Evolutionary conservation across 2,113 vertebrate species (phyloP).

Genomic region (Syrrhaptes paradoxus): DNA sequence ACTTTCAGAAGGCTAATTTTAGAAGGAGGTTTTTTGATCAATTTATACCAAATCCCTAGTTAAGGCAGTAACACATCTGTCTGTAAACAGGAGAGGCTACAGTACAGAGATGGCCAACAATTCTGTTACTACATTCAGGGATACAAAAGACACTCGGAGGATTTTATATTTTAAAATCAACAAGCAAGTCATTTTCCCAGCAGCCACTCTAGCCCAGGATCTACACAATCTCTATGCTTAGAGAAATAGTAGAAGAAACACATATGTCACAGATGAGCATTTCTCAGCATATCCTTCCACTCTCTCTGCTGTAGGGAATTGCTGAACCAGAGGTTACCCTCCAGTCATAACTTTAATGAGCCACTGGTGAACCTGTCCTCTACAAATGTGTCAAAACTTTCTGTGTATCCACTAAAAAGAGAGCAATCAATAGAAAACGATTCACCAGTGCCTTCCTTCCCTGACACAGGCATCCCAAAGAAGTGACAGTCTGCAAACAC

Average conservation of each 20-base stretch:
- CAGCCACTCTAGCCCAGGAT: not conserved
- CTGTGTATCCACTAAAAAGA: not conserved
- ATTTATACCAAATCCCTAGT: not conserved
- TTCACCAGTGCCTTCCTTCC: not conserved
- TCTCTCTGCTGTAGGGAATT: not conserved
- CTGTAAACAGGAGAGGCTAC: not conserved
- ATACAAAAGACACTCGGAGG: not conserved
- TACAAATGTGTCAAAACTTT: not conserved
- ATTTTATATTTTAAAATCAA: not conserved
- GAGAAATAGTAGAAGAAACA: not conserved
- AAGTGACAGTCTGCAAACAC: not conserved
- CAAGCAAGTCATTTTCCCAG: not conserved
- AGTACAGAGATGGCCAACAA: not conserved
- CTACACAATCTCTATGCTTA: not conserved
- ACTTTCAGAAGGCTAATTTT: slow-evolving; percentile 29
- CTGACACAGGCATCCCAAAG: not conserved
- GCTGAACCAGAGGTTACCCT: not conserved
- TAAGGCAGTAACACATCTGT: slow-evolving; percentile 6
- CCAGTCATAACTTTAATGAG: not conserved
- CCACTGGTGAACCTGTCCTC: not conserved
- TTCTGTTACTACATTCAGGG: not conserved
- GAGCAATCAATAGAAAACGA: not conserved
- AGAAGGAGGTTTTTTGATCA: not conserved
- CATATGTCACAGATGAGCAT: not conserved
- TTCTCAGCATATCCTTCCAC: slow-evolving; percentile 2